Evolutionary conservation across 1,140 invertebrate genomes (phyloP), one percentile per base, ranked within the genome.

Genomic region (Pinna nobilis): DNA sequence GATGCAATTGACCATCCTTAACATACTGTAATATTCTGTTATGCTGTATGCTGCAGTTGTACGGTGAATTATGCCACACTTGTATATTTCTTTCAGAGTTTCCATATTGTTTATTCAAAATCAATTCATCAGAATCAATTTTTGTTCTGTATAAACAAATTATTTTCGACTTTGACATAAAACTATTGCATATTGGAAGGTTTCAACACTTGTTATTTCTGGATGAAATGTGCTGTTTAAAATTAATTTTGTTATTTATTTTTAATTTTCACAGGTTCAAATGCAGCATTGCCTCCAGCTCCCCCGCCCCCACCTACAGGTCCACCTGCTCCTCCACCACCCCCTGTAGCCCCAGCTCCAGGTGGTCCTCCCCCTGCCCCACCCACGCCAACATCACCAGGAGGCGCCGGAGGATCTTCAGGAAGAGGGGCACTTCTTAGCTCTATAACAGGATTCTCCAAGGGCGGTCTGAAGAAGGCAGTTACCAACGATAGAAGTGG

Each of bases 381-480:
- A 78, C 66, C 80, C 78, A 72, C 78, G 69, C 59, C 76, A 76
- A 23, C 50, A n/a, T 28, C 70, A 18, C 41, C 32, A 9, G 23
- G 59, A 30, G 13, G 64, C 13, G 37, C 77, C 49, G 39, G 73
- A 9, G 18, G 75, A 18, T n/a, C 78, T 1, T n/a, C 69, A 3
- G 81, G 75, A 23, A 73, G 86, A 53, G 78, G 80, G 5, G 85
- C 83, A 32, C 74, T 88, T n/a, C 78, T 88, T 9, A 80, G 78
- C 32, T 87, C 87, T 35, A 88, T 88, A 61, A 70, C 70, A 15
- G 71, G 78, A n/a, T 88, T 88, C 66, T 82, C 70, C 51, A 88
- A 88, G 71, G 68, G 50, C 39, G 80, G 73, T 23, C 67, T 88
- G 15, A 87, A 86, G 77, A 88, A 86, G 67, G 41, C 83, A 9